These are phyloP conservation scores for Choloepus hoffmanni DNA, from an alignment of 2,113 vertebrate genomes.

Conservation along the genomic window DNA sequence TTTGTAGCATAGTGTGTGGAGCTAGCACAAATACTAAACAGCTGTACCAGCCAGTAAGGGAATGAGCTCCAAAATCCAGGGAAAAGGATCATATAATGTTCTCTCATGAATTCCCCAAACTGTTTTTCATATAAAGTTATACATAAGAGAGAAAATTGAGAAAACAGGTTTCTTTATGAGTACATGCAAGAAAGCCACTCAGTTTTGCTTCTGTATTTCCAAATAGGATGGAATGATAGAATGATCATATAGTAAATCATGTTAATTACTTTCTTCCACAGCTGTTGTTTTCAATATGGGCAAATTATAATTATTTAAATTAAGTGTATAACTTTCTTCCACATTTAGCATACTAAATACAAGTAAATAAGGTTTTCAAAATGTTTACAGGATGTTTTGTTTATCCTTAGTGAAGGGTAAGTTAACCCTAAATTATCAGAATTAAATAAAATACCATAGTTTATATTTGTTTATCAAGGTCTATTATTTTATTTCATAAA, in stretches of 20 bases:
- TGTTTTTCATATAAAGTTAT: slow-evolving; percentile 38
- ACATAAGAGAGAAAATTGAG: slow-evolving; percentile 34
- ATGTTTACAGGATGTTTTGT: slow-evolving; percentile 51
- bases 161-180: slow-evolving; percentile 49
- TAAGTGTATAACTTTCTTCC: slow-evolving; percentile 66
- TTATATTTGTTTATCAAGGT: slow-evolving; percentile 42
- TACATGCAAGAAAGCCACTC: slow-evolving; percentile 45
- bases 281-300: slow-evolving; percentile 76
- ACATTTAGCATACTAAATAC: slow-evolving; percentile 62
- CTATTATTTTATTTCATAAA: background rate
- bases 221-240: slow-evolving; percentile 74
- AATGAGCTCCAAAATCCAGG: background rate
- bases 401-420: slow-evolving; percentile 52
- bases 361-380: slow-evolving; percentile 68
- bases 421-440: slow-evolving; percentile 62
- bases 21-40: background rate
- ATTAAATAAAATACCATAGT: slow-evolving; percentile 57
- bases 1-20: background rate
- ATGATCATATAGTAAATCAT: slow-evolving; percentile 75
- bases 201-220: slow-evolving; percentile 65
- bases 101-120: slow-evolving; percentile 40
- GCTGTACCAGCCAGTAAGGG: background rate
- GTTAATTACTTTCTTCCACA: slow-evolving; percentile 75
- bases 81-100: slow-evolving; percentile 50
- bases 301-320: slow-evolving; percentile 79